Evolutionary conservation across 2,113 vertebrate species (phyloP), one percentile per base, ranked within the genome.

Genomic region (Noctilio leporinus): DNA sequence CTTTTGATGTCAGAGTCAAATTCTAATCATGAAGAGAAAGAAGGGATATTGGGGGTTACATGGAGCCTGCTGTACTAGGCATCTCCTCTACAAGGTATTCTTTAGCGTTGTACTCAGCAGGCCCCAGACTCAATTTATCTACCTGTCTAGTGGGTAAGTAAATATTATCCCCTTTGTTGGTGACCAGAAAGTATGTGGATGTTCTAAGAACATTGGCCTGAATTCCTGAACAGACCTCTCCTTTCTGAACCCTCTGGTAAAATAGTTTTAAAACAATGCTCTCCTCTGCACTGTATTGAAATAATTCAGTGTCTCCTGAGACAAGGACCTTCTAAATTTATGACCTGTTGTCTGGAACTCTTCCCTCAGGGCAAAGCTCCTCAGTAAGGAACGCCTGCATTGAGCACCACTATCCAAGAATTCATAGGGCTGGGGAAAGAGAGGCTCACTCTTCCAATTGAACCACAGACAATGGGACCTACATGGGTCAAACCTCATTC

Each of bases 301-400:
- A 92, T 89, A 49, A 87, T 57, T 95, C 80, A 43, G 43, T 28
- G 65, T 11, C 72, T 95, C 94, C 28, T 69, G 81, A 93, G 91
- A 95, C 59, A 35, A 73, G 26, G 55, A 22, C 62, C 40, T 96
- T 90, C 65, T 86, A 89, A 95, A 97, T 97, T 93, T 96, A 95
- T 93, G 91, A 78, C 49, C 53, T 97, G 82, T 77, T 92, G 90
- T 83, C 72, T 96, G 55, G 45, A 96, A 96, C 88, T 96, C 96
- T 92, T 91, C 85, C 87, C 59, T 69, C 38, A 64, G 64, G 93
- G 85, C 59, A 96, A 81, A 94, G 82, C 76, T 96, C n/a, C 76
- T 95, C 43, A 72, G 19, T 2, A 76, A 94, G 84, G 64, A 86
- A 57, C 28, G 26, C 64, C 67, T 59, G 84, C 51, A 73, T n/a